Evolutionary conservation across 2,797 vertebrate genomes (phyloP), one percentile per base, ranked within the genome.

Genomic region (Myoxocephalus aenaeus): DNA sequence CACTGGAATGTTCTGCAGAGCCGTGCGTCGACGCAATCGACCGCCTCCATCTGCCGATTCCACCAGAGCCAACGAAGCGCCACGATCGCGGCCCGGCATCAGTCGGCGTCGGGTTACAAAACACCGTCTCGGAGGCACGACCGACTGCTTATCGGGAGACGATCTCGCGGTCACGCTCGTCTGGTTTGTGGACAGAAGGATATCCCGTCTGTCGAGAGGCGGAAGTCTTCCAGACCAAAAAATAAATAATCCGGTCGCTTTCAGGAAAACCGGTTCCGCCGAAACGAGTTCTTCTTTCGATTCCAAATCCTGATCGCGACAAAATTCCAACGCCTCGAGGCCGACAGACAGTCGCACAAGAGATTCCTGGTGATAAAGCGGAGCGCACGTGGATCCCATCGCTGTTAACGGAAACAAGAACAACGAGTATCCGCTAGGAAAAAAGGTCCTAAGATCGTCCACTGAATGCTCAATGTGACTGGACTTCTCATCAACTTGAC

Each of bases 101-200:
- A 36, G 5, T n/a, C 2, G 4, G 27, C 17, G 14, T 61, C 11
- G 0, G 2, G 2, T 79, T 62, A 51, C 87, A 46, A 20, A 50
- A 66, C 48, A 18, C 17, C 4, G 14, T 50, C 56, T 29, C 25
- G 13, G 13, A 83, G 57, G 71, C 67, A 1, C 12, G 50, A 73
- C 1, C 8, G 65, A 67, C 42, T 38, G 67, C 73, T 65, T 86
- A 5, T 89, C 83, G 76, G 77, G 53, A 72, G 56, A 20, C n/a
- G 8, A 70, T 82, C 83, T 76, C 17, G 77, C n/a, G 67, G 73
- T 78, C 46, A 1, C 53, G 27, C 65, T 73, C 10, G 7, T 81
- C 81, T 90, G 81, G 70, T 84, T 81, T 68, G 57, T 63, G 71
- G 63, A 81, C 77, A 62, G 71, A 57, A 79, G 85, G 79, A 91